A percentile compares a stretch with the other conserved stretches of the same genome.
These are phyloP conservation scores for Cyanocitta stelleri DNA, from an alignment of 2,113 vertebrate species.

Conservation along the genomic window DNA sequence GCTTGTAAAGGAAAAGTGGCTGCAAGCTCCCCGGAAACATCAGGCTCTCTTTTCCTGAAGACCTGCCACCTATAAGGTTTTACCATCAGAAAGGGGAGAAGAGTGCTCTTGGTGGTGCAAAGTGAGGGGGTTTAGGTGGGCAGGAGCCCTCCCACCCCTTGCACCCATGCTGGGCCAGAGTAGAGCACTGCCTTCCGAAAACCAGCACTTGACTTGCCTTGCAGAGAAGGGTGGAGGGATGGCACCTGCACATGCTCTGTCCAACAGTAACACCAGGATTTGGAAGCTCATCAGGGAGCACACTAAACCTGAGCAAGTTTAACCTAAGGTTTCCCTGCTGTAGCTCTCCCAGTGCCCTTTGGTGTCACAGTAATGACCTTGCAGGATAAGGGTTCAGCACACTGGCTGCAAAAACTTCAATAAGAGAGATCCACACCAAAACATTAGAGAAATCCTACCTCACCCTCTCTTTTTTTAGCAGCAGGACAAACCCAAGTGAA, in stretches of 20 bases:
- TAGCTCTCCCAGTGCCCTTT: neutral
- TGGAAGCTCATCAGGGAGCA: neutral
- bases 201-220: neutral
- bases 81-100: neutral
- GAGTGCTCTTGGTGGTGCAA: rapidly evolving
- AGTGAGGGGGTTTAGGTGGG: rapidly evolving
- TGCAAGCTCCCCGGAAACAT: neutral
- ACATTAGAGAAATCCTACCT: neutral
- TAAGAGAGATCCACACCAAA: neutral
- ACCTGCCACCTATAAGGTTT: neutral
- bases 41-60: neutral
- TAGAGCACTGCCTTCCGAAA: neutral
- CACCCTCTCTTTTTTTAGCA: neutral
- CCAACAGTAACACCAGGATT: neutral
- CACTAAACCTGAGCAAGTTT: neutral
- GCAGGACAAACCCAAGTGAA: neutral
- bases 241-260: rapidly evolving
- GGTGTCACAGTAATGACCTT: neutral
- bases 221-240: neutral
- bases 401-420: neutral
- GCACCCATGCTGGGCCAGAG: neutral
- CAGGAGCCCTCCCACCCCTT: neutral
- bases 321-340: neutral
- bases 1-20: neutral
- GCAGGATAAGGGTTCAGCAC: neutral